These are phyloP conservation scores for Lypha dubia DNA, from an alignment of 2,888 invertebrate species.

Conservation along the genomic window DNA sequence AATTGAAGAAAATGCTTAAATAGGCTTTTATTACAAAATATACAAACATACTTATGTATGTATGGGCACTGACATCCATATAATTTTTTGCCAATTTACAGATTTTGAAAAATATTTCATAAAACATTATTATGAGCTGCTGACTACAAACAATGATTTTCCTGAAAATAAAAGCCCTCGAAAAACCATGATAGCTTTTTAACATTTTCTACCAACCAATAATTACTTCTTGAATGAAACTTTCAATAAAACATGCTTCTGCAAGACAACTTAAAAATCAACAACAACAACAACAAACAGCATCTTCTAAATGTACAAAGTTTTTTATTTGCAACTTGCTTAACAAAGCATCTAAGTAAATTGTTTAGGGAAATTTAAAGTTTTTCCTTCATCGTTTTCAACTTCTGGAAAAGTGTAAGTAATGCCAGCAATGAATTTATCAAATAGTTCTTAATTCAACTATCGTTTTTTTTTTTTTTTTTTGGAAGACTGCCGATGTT, in stretches of 20 bases:
- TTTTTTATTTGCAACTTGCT: constrained; percentile 35
- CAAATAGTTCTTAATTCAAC: constrained; percentile 39
- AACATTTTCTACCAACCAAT: background rate
- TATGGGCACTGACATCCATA: too few relatives aligned
- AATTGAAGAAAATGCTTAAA: too few relatives aligned
- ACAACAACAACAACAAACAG: background rate
- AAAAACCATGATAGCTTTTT: too few relatives aligned
- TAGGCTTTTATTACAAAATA: too few relatives aligned
- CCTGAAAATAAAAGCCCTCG: too few relatives aligned
- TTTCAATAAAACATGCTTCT: background rate
- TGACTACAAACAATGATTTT: too few relatives aligned
- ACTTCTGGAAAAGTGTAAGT: background rate
- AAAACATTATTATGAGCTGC: too few relatives aligned
- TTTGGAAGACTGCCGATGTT: constrained; percentile 48
- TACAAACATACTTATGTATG: too few relatives aligned
- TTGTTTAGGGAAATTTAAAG: constrained; percentile 30
- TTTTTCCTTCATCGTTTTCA: background rate
- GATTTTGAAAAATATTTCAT: too few relatives aligned
- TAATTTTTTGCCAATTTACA: too few relatives aligned
- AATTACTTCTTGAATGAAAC: background rate
- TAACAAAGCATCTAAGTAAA: constrained; percentile 52
- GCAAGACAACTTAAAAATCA: background rate
- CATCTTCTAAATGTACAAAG: constrained; percentile 22
- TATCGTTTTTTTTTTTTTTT: too few relatives aligned
- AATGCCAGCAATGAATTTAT: constrained; percentile 15